Conservation (phyloP, 2,113 vertebrate species). For the Hemichromis elongatus region DNA sequence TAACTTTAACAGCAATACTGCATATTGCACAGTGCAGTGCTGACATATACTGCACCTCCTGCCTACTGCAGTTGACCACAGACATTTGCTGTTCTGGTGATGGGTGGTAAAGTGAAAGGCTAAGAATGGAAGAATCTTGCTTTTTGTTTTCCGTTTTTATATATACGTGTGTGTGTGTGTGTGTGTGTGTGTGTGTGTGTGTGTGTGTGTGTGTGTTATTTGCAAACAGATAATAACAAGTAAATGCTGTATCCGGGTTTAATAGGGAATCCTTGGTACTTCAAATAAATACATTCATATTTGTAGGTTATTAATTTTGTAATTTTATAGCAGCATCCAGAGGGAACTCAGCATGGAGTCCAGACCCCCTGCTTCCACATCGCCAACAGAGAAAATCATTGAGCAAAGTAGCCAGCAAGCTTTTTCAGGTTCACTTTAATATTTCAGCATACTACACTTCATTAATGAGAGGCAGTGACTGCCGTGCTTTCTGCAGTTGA, state of each 20-base stretch:
- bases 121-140: not conserved
- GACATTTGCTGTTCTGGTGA: not conserved
- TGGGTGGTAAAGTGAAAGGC: not conserved
- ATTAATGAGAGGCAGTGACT: constrained; percentile 21
- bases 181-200: no score
- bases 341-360: not conserved
- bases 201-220: no score
- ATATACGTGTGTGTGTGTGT: no score
- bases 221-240: not conserved
- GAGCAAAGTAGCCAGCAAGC: not conserved
- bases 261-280: not conserved
- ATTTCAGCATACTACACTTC: constrained; percentile 2
- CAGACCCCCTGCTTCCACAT: not conserved
- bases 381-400: constrained; percentile 26
- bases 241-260: not conserved
- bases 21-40: not conserved
- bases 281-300: constrained; percentile 4
- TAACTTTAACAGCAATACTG: not conserved
- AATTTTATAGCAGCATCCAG: constrained; percentile 10
- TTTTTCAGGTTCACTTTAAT: constrained; percentile 3
- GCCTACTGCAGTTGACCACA: not conserved
- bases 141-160: not conserved
- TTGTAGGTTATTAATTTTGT: constrained; percentile 1
- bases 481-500: not conserved
- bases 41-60: fast-evolving